Conservation (phyloP, 2,113 vertebrate genomes). For the Scolopax mira region DNA sequence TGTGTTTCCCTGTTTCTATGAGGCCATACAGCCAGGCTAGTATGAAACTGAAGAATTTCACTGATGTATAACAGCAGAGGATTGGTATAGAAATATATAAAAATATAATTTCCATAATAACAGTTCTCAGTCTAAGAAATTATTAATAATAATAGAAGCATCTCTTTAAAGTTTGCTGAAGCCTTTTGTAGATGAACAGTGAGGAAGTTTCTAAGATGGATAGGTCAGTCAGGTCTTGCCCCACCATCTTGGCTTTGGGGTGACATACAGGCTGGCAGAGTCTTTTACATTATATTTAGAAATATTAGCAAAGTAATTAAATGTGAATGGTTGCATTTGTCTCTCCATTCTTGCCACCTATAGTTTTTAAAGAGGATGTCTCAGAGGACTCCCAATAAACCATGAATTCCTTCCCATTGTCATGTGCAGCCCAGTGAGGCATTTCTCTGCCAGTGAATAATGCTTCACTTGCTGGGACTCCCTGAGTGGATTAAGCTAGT, state of each 20-base stretch:
- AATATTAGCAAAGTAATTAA: neutral
- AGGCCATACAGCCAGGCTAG: neutral
- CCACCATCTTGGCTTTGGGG: rapidly evolving
- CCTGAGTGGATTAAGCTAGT: neutral
- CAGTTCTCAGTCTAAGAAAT: neutral
- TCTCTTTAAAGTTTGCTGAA: neutral
- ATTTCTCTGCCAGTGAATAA: neutral
- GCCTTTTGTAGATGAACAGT: neutral
- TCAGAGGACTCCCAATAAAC: neutral
- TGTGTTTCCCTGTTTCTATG: neutral
- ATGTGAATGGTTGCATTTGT: neutral
- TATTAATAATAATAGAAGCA: neutral
- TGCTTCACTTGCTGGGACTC: neutral
- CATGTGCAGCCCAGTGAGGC: neutral
- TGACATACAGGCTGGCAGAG: neutral
- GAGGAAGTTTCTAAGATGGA: neutral
- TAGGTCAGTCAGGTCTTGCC: neutral
- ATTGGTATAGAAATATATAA: too few relatives aligned
- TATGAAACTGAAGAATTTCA: neutral
- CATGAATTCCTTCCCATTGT: neutral
- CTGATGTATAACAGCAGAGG: neutral
- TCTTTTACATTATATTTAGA: neutral
- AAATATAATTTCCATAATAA: neutral
- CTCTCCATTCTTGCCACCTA: neutral
- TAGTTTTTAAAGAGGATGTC: neutral